Evolutionary conservation across 2,888 invertebrate genomes (phyloP).

Genomic region (Tricholauxania praeusta): DNA sequence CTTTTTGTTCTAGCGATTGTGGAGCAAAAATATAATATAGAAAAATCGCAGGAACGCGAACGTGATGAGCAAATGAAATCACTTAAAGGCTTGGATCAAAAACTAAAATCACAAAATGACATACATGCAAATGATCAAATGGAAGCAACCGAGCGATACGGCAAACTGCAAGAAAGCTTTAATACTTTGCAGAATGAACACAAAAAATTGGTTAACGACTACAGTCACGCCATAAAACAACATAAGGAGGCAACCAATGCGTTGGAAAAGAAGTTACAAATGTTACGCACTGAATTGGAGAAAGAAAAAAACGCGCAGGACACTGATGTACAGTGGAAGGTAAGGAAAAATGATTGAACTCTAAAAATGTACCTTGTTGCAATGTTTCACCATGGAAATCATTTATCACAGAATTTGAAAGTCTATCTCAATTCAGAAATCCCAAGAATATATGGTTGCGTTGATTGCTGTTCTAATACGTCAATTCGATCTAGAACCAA

Average conservation of each 20-base stretch:
- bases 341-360: constrained; percentile 47
- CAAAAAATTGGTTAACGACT: constrained; percentile 70
- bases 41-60: constrained; percentile 72
- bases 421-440: too few species aligned
- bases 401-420: too few species aligned
- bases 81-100: constrained; percentile 69
- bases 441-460: too few species aligned
- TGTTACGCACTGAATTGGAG: constrained; percentile 69
- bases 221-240: constrained; percentile 68
- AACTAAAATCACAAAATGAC: constrained; percentile 69
- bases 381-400: not conserved
- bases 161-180: constrained; percentile 71
- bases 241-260: constrained; percentile 69
- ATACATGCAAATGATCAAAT: constrained; percentile 69
- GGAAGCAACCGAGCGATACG: constrained; percentile 70
- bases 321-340: constrained; percentile 67
- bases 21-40: constrained; percentile 72
- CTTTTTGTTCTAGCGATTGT: constrained; percentile 68
- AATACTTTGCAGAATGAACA: constrained; percentile 70
- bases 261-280: constrained; percentile 69
- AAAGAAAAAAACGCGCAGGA: constrained; percentile 64
- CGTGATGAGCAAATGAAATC: constrained; percentile 71
- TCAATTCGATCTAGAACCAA: too few species aligned
- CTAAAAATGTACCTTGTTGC: too few species aligned
- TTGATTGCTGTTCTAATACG: too few species aligned